Evolutionary conservation across 2,797 vertebrate species (phyloP), one percentile per base, ranked within the genome.

Genomic region (Hydrophis major): DNA sequence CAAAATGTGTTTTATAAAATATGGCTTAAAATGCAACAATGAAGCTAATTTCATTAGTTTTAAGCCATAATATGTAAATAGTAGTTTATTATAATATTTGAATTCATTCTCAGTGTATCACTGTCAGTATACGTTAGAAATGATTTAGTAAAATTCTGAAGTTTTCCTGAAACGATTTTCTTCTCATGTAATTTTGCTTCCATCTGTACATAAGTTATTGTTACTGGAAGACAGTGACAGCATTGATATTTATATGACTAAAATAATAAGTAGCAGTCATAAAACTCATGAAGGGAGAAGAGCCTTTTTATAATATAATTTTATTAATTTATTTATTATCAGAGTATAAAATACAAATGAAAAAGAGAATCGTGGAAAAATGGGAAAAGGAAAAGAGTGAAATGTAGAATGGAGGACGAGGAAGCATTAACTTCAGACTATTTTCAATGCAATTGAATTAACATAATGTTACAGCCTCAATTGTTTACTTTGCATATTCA

Each of bases 161-260:
- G 93, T 94, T 95, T 96, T 89, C 89, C 92, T 95, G 91, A 94
- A 95, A 93, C 95, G 96, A 96, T 97, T 96, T 96, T 95, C 94
- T 16, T 13, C 95, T 95, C 92, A 56, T 96, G 95, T 93, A 89
- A 94, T 88, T 56, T 95, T 2, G 27, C 94, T 96, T 93, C 96
- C 97, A 96, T 94, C 93, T n/a, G 93, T 0, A 0, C 0, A 0
- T 0, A 0, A 93, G 88, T 0, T 22, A 60, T 92, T 1, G 0
- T 74, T 94, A 90, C 74, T 32, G 89, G 88, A 93, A 94, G 56
- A 93, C 86, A 13, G 53, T 56, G 87, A 92, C 88, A 87, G 7
- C 94, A 93, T 92, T 90, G 74, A 28, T 93, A 92, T 94, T 95
- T 91, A 20, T 92, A 37, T 0, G 2, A 93, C 83, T 87, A 93